A percentile compares a stretch with the other conserved stretches of the same genome.
phyloP scores from a whole-genome alignment of 2,113 vertebrate species.

The Setophaga coronata region DNA sequence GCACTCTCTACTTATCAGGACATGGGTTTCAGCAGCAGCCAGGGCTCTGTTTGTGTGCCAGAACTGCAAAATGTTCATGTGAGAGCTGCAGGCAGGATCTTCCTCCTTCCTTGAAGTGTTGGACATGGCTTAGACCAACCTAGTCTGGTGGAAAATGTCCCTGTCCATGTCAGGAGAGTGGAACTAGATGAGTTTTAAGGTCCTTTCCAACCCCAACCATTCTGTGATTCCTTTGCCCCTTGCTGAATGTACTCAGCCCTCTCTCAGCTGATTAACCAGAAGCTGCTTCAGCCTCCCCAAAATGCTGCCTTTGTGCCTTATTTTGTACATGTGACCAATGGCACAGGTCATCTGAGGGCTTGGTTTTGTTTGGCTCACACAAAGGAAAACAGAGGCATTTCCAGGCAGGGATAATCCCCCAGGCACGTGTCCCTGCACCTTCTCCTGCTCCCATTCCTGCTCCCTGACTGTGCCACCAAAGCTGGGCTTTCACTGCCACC shows the following conservation, averaged over 20 bases:
- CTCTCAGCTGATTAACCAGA: not conserved
- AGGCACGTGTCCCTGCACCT: not conserved
- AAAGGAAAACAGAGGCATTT: not conserved
- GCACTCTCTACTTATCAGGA: not conserved
- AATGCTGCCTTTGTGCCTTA: not conserved
- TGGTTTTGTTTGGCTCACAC: not conserved
- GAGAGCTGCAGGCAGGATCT: not conserved
- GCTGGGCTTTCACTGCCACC: not conserved
- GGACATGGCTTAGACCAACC: accelerated
- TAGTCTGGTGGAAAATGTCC: not conserved
- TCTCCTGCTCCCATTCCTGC: not conserved
- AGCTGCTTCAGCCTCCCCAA: not conserved
- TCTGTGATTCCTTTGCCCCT: not conserved
- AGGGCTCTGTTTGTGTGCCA: not conserved
- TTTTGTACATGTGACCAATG: not conserved
- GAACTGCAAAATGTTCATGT: not conserved
- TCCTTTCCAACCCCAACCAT: not conserved
- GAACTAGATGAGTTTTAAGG: not conserved
- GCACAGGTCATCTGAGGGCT: not conserved
- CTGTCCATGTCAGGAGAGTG: not conserved
- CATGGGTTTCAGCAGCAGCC: not conserved
- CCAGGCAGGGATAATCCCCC: not conserved
- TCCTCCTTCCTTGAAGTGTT: not conserved
- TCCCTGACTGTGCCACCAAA: not conserved
- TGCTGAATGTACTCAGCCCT: not conserved